Base-by-base conservation (phyloP, 1,140 invertebrate species). In the Lucilia sericata region DNA sequence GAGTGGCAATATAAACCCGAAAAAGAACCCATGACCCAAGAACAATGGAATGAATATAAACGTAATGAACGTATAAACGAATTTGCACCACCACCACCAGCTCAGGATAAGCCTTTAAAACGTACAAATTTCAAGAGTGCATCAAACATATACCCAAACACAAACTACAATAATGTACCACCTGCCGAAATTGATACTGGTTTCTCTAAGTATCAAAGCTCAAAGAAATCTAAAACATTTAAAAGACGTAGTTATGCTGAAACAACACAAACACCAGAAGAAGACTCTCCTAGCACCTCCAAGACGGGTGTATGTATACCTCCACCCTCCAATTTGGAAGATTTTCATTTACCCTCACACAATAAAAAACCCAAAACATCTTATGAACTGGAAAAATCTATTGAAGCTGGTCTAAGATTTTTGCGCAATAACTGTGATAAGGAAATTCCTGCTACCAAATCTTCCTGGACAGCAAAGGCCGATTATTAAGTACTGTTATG, bases 11-110 rank as follows among this genome's bases (percentile, higher is more conserved):
- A 92, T 80, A 93, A 93, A 86, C 92, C 93, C 85, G 91, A 92
- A 86, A 91, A 93, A 84, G 82, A 88, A 65, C 89, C 88, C 12
- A 94, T 96, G 93, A 94, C 94, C 0, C 96, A 97, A 92, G 94
- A 96, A 89, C 94, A 96, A 91, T 97, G 96, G 95, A 93, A 96
- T 13, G 92, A 95, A 83, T 94, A 95, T 87, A 94, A 96, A 88
- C 92, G 96, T 82, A 90, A 92, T 84, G 93, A 95, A 87, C 92
- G 96, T 84, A 91, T 91, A 12, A 83, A 92, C 8, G 95, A 96
- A 89, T 97, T 96, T 91, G 95, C 94, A 2, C 95, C 95, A 7
- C 76, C 86, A 19, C 65, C 1, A 25, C 21, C 65, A 70, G 10
- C n/a, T 10, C 85, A 88, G 17, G 86, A 91, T 84, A 83, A 83